Evolutionary conservation across 2,888 invertebrate species (phyloP).

Genomic region (Callyntrura guangdongensis): DNA sequence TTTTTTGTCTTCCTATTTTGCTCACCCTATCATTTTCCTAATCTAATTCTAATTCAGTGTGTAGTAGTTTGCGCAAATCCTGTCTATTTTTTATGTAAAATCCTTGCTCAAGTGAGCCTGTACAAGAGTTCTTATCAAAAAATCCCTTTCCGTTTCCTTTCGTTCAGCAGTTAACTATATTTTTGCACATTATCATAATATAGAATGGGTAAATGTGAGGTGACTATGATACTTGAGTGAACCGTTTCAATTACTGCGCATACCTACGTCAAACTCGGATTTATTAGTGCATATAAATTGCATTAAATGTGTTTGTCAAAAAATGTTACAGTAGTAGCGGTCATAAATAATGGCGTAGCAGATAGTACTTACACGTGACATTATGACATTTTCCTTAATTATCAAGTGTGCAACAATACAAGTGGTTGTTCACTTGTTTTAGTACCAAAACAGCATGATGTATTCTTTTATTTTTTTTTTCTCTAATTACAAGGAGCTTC

Average conservation of each 20-base stretch:
- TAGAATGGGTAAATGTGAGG: background rate
- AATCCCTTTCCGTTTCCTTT: constrained; percentile 60
- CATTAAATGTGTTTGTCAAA: background rate
- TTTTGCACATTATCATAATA: constrained; percentile 28
- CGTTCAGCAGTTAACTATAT: constrained; percentile 4
- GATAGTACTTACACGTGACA: background rate
- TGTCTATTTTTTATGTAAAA: constrained; percentile 1
- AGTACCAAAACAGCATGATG: background rate
- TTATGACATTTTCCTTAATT: constrained; percentile 37
- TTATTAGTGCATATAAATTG: background rate
- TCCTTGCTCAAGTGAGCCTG: constrained; percentile 5
- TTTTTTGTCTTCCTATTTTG: constrained; percentile 26
- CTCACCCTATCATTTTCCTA: background rate
- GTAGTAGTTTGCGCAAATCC: constrained; percentile 6
- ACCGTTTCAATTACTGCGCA: background rate
- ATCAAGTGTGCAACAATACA: constrained; percentile 23
- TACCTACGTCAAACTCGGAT: background rate
- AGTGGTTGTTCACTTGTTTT: constrained; percentile 20
- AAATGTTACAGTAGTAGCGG: background rate
- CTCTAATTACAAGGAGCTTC: background rate
- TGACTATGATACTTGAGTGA: background rate
- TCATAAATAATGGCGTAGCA: constrained; percentile 34
- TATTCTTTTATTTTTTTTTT: background rate
- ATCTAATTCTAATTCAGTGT: constrained; percentile 3
- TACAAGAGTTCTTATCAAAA: constrained; percentile 13